Base-by-base conservation (phyloP, 1,140 invertebrate genomes). In the Harlomillsia oculata region DNA sequence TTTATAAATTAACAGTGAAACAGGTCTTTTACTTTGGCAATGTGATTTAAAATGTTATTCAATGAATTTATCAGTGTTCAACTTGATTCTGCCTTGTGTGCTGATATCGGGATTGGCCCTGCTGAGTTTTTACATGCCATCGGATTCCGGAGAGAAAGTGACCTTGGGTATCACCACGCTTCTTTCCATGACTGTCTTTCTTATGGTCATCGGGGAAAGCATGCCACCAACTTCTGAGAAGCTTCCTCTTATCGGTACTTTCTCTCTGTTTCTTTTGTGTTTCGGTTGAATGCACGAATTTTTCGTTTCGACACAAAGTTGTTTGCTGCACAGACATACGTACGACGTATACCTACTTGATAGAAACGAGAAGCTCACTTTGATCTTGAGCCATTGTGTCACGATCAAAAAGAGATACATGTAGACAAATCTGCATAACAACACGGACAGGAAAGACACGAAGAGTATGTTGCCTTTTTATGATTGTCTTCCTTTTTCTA, bases 211-310 rank as follows among this genome's bases (percentile, higher is more conserved):
- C 23, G 76, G 78, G 4, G 79, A 81, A 56, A 75, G 72, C 60
- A 78, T 80, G 77, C 79, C 79, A n/a, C 79, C 80, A 5, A 80
- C 78, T 4, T 78, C 77, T 5, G 78, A 81, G 60, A 75, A 75
- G 37, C 65, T 72, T 16, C 79, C 79, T n/a, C 70, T 81, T 11
- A 78, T 81, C 59, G 79, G 78, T 78, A 65, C 67, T 46, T 37
- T 67, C 39, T 41, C n/a, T 34, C 8, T 34, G 8, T 34, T n/a
- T 34, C 8, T 34, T n/a, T 34, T 32, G 9, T 20, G 26, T 25
- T n/a, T n/a, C n/a, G n/a, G n/a, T n/a, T n/a, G n/a, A n/a, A n/a
- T n/a, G n/a, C n/a, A n/a, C n/a, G n/a, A n/a, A n/a, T n/a, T n/a
- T n/a, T n/a, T n/a, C n/a, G n/a, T n/a, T n/a, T n/a, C n/a, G n/a